A percentile compares a stretch with the other conserved stretches of the same genome.
Evolutionary conservation across 2,113 vertebrate species (phyloP).

Genomic region (Podilymbus podiceps): DNA sequence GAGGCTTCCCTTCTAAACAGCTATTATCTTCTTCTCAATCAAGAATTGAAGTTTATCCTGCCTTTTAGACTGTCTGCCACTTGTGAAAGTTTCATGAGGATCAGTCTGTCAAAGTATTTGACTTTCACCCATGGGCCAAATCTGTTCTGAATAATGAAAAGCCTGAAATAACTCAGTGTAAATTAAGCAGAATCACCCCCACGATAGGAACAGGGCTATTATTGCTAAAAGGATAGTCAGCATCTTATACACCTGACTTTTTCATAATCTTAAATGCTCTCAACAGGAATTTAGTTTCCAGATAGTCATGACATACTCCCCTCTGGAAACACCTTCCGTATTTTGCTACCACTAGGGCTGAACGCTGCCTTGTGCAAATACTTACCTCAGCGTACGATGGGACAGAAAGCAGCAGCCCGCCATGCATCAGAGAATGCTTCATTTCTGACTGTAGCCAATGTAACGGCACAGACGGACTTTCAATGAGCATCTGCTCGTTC

Average conservation of each 20-base stretch:
- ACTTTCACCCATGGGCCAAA: not conserved
- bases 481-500: not conserved
- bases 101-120: not conserved
- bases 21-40: slow-evolving; percentile 47
- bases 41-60: slow-evolving; percentile 51
- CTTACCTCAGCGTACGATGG: rapidly evolving
- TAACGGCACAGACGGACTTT: not conserved
- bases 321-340: not conserved
- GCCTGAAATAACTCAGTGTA: not conserved
- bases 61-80: slow-evolving; percentile 34
- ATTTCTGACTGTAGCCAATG: not conserved
- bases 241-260: not conserved
- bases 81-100: not conserved
- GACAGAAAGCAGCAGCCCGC: not conserved
- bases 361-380: not conserved
- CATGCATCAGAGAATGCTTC: not conserved
- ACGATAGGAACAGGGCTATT: rapidly evolving
- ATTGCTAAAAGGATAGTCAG: not conserved
- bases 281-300: not conserved
- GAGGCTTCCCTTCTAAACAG: not conserved
- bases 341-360: not conserved
- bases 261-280: not conserved
- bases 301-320: not conserved
- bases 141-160: not conserved
- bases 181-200: not conserved